Base-by-base conservation (phyloP, 2,113 vertebrate genomes). In the Oncorhynchus nerka region DNA sequence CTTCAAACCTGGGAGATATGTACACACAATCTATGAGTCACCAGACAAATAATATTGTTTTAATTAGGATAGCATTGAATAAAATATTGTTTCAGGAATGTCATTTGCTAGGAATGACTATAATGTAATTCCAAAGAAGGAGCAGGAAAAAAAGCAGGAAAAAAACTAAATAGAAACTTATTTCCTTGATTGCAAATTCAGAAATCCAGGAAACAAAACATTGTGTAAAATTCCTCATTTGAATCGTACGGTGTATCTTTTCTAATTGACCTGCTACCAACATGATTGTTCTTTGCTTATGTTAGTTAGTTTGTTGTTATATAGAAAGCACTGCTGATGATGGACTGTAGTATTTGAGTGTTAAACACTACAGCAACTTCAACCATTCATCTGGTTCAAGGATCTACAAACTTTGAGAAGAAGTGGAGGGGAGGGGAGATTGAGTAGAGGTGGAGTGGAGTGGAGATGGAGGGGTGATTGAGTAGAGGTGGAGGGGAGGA, bases 51-150 rank as follows among this genome's bases (percentile, higher is more conserved):
- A 19, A 62, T 75, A 57, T 68, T 64, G 30, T 75, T 82, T 84
- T 73, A 71, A 28, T 79, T 32, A 55, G 73, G 59, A 66, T 68
- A 11, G n/a, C 49, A 7, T 48, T 32, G 67, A 82, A 34, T 78
- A 72, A 77, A 78, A 68, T 19, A 82, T 79, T 79, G 72, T 77
- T 80, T 62, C 61, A 59, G 32, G 62, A 67, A 85, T 61, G 76
- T 74, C 68, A 83, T 85, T 82, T 87, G 78, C 73, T 79, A 74
- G 74, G 80, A 64, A 82, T 82, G 80, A 77, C 80, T 83, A 76
- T 75, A 64, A 67, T 82, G 70, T 73, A 70, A 80, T 81, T 79
- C 77, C 26, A 32, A 74, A 66, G 49, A 24, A 4, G 74, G 62
- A 75, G 22, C 30, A 22, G 59, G 1, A 62, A 57, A 57, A 6